Percentiles rank a stretch among this genome's conserved stretches.
Evolutionary conservation across 2,797 vertebrate genomes (phyloP).

Genomic region (Acrocephalus scirpaceus): DNA sequence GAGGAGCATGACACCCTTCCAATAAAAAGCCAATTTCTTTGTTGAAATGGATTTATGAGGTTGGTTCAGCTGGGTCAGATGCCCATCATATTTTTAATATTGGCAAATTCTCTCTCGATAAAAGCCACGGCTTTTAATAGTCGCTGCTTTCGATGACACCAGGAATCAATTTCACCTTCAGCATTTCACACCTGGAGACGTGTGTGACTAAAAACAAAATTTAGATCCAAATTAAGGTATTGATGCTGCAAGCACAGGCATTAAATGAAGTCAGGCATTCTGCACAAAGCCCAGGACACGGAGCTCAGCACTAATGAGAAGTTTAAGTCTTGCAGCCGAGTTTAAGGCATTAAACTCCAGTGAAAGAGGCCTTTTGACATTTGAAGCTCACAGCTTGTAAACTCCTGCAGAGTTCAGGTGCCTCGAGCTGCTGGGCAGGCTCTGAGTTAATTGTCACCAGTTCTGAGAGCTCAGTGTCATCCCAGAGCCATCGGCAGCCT

Average conservation of each 20-base stretch:
- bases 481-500: not conserved
- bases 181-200: not conserved
- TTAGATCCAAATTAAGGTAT: not conserved
- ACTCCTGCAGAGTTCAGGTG: not conserved
- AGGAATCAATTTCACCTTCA: slow-evolving; percentile 1
- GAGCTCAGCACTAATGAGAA: not conserved
- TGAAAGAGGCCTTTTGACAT: not conserved
- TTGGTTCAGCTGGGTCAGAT: not conserved
- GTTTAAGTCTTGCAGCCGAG: not conserved
- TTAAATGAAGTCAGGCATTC: not conserved
- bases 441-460: not conserved
- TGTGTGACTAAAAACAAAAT: not conserved
- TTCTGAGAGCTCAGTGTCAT: not conserved
- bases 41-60: not conserved
- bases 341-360: not conserved
- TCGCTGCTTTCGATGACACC: not conserved
- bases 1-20: not conserved
- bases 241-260: not conserved
- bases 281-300: not conserved
- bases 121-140: not conserved
- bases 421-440: not conserved
- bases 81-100: not conserved
- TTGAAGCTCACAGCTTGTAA: not conserved
- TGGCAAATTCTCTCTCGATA: not conserved
- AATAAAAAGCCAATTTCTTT: not conserved